phyloP scores from a whole-genome alignment of 2,888 invertebrate species.

The Biston stratarius region DNA sequence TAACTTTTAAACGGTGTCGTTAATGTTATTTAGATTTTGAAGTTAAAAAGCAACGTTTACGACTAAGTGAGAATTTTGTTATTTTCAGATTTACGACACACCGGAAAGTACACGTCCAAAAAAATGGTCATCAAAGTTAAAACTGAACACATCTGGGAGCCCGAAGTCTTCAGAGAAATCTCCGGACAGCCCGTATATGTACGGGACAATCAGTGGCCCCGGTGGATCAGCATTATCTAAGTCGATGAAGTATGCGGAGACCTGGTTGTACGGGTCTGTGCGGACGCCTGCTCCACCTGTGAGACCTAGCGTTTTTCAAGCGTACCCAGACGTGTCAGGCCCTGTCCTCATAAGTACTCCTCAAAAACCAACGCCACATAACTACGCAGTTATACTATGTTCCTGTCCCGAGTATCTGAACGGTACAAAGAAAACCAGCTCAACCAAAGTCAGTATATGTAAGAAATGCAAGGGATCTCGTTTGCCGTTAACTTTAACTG shows the following conservation, averaged over 20 bases:
- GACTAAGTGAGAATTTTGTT: constrained; percentile 34
- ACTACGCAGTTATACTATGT: constrained; percentile 91
- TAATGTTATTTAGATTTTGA: constrained; percentile 28
- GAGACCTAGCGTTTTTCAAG: constrained; percentile 81
- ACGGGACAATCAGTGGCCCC: constrained; percentile 85
- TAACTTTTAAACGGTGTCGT: constrained; percentile 29
- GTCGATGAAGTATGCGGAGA: constrained; percentile 94
- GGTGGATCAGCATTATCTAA: constrained; percentile 91
- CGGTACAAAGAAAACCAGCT: constrained; percentile 90
- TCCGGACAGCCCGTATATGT: constrained; percentile 80
- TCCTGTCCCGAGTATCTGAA: constrained; percentile 93
- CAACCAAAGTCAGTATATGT: constrained; percentile 92
- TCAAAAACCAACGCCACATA: constrained; percentile 86
- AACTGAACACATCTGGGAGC: constrained; percentile 83
- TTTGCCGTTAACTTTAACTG: constrained; percentile 89
- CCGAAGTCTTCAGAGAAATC: constrained; percentile 79
- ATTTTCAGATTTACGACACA: constrained; percentile 82
- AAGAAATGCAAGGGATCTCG: constrained; percentile 94
- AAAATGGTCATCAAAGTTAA: constrained; percentile 91
- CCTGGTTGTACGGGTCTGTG: constrained; percentile 94
- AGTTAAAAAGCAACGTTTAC: constrained; percentile 14
- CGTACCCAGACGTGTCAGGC: constrained; percentile 77
- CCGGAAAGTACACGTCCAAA: constrained; percentile 86
- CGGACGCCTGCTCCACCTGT: constrained; percentile 83
- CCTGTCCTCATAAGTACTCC: constrained; percentile 84